A percentile compares a stretch with the other conserved stretches of the same genome.
phyloP scores from a whole-genome alignment of 2,888 invertebrate species.

The Plagiodera versicolora region DNA sequence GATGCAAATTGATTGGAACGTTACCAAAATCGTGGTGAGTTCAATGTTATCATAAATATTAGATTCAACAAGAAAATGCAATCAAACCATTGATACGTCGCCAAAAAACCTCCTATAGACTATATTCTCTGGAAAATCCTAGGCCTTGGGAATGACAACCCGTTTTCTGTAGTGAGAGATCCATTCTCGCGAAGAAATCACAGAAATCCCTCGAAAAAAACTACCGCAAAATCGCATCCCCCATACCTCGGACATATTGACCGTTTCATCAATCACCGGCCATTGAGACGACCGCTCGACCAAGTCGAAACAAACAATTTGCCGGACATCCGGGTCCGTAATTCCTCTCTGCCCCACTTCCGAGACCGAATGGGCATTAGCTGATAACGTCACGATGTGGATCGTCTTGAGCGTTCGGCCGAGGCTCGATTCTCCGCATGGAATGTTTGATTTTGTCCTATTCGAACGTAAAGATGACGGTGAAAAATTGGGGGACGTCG shows the following conservation, averaged over 20 bases:
- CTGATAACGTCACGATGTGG: conserved; percentile 25
- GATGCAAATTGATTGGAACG: too few species aligned
- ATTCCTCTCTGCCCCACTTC: not conserved
- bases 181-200: too few species aligned
- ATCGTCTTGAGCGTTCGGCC: conserved; percentile 26
- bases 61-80: too few species aligned
- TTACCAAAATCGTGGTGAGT: too few species aligned
- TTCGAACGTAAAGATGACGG: conserved; percentile 21
- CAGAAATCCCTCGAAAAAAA: not conserved
- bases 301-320: not conserved
- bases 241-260: not conserved
- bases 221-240: not conserved
- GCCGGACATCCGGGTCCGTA: not conserved
- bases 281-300: not conserved
- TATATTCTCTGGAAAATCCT: too few species aligned
- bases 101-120: too few species aligned
- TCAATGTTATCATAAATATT: too few species aligned
- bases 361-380: conserved; percentile 19
- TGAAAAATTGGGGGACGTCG: conserved; percentile 11
- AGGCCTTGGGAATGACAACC: too few species aligned
- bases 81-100: too few species aligned
- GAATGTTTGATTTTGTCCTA: conserved; percentile 26
- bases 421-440: conserved; percentile 21
- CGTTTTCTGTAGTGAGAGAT: too few species aligned
- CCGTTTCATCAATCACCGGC: not conserved